These are phyloP conservation scores for Netelia fuscicornis DNA, from an alignment of 2,888 invertebrate genomes.

Conservation along the genomic window DNA sequence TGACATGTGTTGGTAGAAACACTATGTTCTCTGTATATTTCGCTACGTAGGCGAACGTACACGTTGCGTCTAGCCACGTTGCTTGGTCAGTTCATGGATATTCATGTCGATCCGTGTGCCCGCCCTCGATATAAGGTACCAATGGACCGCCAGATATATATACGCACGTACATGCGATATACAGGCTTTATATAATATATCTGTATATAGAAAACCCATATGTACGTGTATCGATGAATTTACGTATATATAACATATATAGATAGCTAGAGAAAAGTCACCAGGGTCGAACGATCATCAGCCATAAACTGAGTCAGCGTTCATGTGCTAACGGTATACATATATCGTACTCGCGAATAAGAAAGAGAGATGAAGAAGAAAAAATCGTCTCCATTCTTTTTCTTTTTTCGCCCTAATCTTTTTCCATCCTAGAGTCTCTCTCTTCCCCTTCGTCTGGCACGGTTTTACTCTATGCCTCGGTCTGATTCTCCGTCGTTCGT, in stretches of 20 bases:
- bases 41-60: constrained; percentile 9
- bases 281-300: constrained; percentile 81
- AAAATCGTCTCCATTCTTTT: neutral
- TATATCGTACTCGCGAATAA: neutral
- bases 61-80: constrained; percentile 4
- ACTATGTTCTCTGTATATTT: constrained; percentile 26
- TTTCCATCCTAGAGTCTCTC: constrained; percentile 64
- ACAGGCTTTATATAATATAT: constrained; percentile 38
- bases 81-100: constrained; percentile 52
- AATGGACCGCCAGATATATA: constrained; percentile 24
- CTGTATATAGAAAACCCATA: constrained; percentile 23
- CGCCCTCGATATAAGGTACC: constrained; percentile 45
- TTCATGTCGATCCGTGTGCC: constrained; percentile 51
- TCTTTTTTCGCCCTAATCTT: constrained; percentile 12
- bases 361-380: neutral
- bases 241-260: constrained; percentile 46
- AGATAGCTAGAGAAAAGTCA: constrained; percentile 29
- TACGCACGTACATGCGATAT: constrained; percentile 14
- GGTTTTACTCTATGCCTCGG: constrained; percentile 15
- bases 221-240: constrained; percentile 37
- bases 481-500: constrained; percentile 31
- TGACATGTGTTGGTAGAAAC: constrained; percentile 43
- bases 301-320: constrained; percentile 81
- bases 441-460: constrained; percentile 68
- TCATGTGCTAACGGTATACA: constrained; percentile 75